These are phyloP conservation scores for Tor tambroides DNA, from an alignment of 2,113 vertebrate species.

Conservation along the genomic window DNA sequence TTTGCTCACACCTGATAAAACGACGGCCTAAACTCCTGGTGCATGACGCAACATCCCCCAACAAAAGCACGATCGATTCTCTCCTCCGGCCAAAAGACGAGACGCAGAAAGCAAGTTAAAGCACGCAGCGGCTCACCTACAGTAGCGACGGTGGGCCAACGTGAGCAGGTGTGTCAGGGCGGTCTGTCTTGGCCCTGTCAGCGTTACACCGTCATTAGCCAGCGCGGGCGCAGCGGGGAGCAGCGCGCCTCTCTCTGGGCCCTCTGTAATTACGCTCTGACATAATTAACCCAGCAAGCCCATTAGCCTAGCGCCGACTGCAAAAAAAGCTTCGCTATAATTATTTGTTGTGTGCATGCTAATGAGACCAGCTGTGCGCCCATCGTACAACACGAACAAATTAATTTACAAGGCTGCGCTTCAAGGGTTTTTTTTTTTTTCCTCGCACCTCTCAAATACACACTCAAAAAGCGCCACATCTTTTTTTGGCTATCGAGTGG, in stretches of 20 bases:
- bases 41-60: constrained; percentile 49
- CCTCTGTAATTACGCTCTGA: constrained; percentile 99
- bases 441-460: constrained; percentile 25
- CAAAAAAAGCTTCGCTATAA: constrained; percentile 92
- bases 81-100: background rate
- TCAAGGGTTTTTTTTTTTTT: constrained; percentile 70
- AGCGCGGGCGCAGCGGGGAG: constrained; percentile 89
- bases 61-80: constrained; percentile 20
- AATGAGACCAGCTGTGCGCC: constrained; percentile 99
- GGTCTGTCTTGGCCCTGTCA: constrained; percentile 85
- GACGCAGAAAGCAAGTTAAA: background rate
- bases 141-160: constrained; percentile 75
- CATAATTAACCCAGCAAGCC: constrained; percentile 99
- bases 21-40: background rate
- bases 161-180: constrained; percentile 88
- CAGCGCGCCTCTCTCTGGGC: constrained; percentile 95
- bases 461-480: constrained; percentile 34
- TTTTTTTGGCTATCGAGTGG: constrained; percentile 66
- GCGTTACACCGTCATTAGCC: constrained; percentile 92
- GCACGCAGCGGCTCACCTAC: background rate
- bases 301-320: constrained; percentile 96
- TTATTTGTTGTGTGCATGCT: constrained; percentile 99
- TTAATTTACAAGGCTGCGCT: constrained; percentile 99
- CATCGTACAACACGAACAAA: constrained; percentile 99
- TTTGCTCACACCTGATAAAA: constrained; percentile 34